Conservation (phyloP, 2,888 invertebrate genomes). For the Podotricha telesiphe region DNA sequence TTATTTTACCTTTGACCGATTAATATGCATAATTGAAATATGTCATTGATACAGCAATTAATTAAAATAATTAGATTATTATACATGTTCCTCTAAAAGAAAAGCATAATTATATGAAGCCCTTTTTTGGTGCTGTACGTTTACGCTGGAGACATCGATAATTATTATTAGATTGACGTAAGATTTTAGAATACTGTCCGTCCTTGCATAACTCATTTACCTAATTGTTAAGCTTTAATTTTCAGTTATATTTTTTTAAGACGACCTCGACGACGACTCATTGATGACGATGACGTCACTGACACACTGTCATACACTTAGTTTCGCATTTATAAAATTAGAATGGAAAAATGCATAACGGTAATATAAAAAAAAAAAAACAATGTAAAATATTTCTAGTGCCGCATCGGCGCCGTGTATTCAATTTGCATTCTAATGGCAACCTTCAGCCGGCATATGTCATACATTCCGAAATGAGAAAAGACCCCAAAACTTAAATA, state of each 20-base stretch:
- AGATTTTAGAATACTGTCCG: background rate
- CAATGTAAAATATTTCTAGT: background rate
- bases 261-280: too few relatives aligned
- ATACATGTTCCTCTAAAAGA: constrained; percentile 31
- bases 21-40: background rate
- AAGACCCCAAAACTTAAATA: constrained; percentile 35
- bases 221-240: background rate
- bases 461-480: constrained; percentile 32
- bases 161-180: background rate
- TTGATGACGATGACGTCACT: too few relatives aligned
- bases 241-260: background rate
- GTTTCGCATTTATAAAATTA: too few relatives aligned
- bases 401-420: constrained; percentile 3
- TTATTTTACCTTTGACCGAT: too few relatives aligned
- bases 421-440: constrained; percentile 25
- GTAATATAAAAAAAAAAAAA: too few relatives aligned
- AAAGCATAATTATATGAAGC: constrained; percentile 13
- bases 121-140: background rate
- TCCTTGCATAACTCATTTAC: background rate
- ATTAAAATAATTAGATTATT: background rate
- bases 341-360: too few relatives aligned
- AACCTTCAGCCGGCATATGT: constrained; percentile 27
- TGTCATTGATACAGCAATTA: background rate
- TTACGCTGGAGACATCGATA: constrained; percentile 32
- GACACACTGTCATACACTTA: too few relatives aligned